Evolutionary conservation across 2,888 invertebrate species (phyloP), one percentile per base, ranked within the genome.

Genomic region (Pollenia angustigena): DNA sequence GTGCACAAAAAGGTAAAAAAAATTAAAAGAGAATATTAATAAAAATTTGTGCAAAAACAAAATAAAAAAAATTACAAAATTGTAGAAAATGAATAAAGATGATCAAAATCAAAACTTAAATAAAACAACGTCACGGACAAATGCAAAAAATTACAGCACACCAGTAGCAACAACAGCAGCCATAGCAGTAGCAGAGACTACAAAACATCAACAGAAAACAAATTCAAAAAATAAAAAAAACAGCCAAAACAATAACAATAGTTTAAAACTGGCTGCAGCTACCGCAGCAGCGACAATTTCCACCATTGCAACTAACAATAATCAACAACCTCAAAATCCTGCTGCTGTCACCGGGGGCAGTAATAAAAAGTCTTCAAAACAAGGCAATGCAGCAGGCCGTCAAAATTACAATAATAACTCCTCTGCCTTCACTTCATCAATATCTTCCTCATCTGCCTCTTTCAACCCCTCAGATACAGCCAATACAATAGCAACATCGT

Each of bases 51-150:
- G 68, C 44, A 90, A 90, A 90, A 90, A 89, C 56, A 76, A 86
- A 72, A 48, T 44, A 74, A 83, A 71, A 42, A 23, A 23, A 44
- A 71, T 76, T 64, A 71, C 71, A 18, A 83, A 81, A 66, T 80
- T 68, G 16, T 78, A 87, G 81, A 87, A 87, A 87, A 87, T 87
- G 87, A 87, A 87, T 87, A 93, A 93, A 93, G 92, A 93, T 93
- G 92, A 91, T 91, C 93, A 93, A 91, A 92, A 90, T 90, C 91
- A 90, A 91, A 91, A 92, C 90, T 90, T 92, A 89, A 92, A 90
- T 90, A 91, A 92, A 91, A 89, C 91, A 81, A 88, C 90, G 84
- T 89, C 91, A 83, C 90, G 89, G 89, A 90, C 89, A 88, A 89
- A 89, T 85, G 56, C 90, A 81, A 81, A 81, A 58, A 82, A 54